phyloP scores from a whole-genome alignment of 2,888 invertebrate species.

The Troilus luridus region DNA sequence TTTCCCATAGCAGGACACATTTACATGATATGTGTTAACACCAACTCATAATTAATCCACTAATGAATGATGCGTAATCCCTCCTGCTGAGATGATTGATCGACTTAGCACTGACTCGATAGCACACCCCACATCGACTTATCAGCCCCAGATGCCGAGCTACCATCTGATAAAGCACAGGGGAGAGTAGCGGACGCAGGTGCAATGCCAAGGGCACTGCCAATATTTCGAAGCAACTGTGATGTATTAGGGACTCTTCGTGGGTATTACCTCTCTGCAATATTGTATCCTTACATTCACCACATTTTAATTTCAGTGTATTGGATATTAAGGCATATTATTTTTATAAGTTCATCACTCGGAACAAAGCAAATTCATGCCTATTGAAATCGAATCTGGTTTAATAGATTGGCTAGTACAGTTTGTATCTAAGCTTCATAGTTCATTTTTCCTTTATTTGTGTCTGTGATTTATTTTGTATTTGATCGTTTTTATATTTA shows the following conservation, averaged over 20 bases:
- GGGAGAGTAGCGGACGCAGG: neutral
- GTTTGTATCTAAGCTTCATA: no score
- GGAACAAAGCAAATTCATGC: no score
- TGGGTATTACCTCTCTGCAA: neutral
- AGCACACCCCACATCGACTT: neutral
- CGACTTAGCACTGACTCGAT: neutral
- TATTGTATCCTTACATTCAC: neutral
- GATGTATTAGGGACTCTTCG: neutral
- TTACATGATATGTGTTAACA: no score
- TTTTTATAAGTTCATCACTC: neutral
- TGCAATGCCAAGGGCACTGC: slow-evolving; percentile 6
- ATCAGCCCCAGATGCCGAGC: slow-evolving; percentile 13
- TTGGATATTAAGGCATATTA: neutral
- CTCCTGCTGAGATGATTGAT: neutral
- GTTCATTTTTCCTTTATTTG: no score
- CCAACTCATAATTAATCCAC: no score
- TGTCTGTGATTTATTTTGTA: no score
- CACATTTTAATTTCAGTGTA: neutral
- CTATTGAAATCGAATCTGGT: no score
- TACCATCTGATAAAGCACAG: neutral
- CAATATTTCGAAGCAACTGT: neutral
- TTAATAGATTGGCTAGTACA: no score
- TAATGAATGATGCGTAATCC: no score
- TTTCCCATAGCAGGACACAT: no score
- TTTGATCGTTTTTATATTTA: no score